Conservation (phyloP, 2,888 invertebrate genomes). For the Drosophila longiperda region DNA sequence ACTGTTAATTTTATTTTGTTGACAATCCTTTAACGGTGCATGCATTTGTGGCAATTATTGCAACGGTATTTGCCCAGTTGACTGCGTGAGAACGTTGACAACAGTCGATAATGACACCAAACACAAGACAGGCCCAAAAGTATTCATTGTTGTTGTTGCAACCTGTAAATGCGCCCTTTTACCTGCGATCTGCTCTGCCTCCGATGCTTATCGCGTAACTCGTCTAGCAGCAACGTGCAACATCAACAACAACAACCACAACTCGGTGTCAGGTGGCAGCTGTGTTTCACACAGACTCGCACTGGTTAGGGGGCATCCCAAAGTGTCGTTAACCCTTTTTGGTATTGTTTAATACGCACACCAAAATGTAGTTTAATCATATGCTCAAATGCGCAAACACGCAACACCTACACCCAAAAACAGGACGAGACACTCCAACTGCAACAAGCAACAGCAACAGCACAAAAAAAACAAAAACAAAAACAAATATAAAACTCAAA, state of each 20-base stretch:
- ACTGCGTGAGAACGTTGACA: constrained; percentile 73
- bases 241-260: constrained; percentile 11
- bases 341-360: constrained; percentile 44
- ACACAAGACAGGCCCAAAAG: constrained; percentile 1
- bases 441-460: constrained; percentile 23
- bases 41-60: constrained; percentile 62
- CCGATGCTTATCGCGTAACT: constrained; percentile 53
- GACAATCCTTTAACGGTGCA: constrained; percentile 58
- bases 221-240: constrained; percentile 17
- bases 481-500: constrained; percentile 37
- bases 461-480: background rate
- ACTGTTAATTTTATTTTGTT: constrained; percentile 28
- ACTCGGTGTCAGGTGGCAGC: constrained; percentile 64
- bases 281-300: constrained; percentile 57
- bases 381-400: constrained; percentile 79
- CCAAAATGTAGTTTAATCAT: constrained; percentile 78
- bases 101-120: constrained; percentile 40
- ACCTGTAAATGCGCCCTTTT: constrained; percentile 52
- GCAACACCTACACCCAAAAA: constrained; percentile 59
- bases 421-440: constrained; percentile 29
- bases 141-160: constrained; percentile 3
- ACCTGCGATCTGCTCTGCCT: constrained; percentile 13
- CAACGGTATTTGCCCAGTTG: constrained; percentile 70
- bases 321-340: constrained; percentile 52
- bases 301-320: constrained; percentile 6